Conservation (phyloP, 2,888 invertebrate genomes). For the Aradus depressus region DNA sequence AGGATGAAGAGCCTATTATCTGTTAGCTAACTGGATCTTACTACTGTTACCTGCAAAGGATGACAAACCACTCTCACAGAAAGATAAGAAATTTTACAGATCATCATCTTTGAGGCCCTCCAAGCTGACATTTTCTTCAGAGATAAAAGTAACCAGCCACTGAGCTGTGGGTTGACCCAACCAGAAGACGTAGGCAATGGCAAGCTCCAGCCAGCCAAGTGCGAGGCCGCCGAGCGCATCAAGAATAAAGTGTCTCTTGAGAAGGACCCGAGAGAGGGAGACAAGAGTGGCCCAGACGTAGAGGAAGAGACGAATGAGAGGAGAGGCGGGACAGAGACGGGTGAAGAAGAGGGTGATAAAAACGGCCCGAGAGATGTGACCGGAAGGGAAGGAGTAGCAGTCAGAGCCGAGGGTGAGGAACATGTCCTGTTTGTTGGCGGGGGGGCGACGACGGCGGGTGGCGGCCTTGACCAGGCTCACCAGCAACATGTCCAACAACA, state of each 20-base stretch:
- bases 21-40: too few relatives aligned
- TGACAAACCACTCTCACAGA: too few relatives aligned
- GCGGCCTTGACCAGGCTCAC: slow-evolving; percentile 67
- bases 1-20: too few relatives aligned
- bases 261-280: slow-evolving; percentile 64
- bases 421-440: slow-evolving; percentile 52
- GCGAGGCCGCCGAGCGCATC: slow-evolving; percentile 68
- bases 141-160: slow-evolving; percentile 40
- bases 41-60: too few relatives aligned
- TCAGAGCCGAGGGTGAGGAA: slow-evolving; percentile 64
- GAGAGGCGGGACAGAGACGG: slow-evolving; percentile 46
- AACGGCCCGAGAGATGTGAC: slow-evolving; percentile 72
- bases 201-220: slow-evolving; percentile 61
- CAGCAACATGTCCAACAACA: slow-evolving; percentile 66
- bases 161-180: slow-evolving; percentile 50
- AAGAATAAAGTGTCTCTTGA: slow-evolving; percentile 75
- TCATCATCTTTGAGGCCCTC: slow-evolving; percentile 23
- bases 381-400: slow-evolving; percentile 83
- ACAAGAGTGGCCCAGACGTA: slow-evolving; percentile 64
- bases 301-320: slow-evolving; percentile 40
- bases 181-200: slow-evolving; percentile 55
- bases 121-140: slow-evolving; percentile 46
- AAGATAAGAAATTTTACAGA: too few relatives aligned
- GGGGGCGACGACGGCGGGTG: slow-evolving; percentile 64
- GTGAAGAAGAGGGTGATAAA: slow-evolving; percentile 64